These are phyloP conservation scores for Phocides pigmalion DNA, from an alignment of 1,140 invertebrate genomes.

Conservation along the genomic window DNA sequence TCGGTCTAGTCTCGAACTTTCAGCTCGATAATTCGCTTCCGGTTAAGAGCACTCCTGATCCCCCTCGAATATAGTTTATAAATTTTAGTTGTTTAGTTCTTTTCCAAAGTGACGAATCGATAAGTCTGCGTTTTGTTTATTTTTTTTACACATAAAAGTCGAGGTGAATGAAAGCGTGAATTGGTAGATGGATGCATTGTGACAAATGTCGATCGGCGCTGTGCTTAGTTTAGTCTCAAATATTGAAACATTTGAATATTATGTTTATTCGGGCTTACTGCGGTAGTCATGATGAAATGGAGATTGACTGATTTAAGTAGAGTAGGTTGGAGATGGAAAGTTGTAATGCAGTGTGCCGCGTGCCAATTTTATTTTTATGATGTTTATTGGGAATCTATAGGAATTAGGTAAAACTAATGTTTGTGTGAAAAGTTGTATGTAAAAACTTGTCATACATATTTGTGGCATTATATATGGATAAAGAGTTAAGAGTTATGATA, in stretches of 20 bases:
- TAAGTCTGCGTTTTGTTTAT: slow-evolving; percentile 80
- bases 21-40: slow-evolving; percentile 53
- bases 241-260: slow-evolving; percentile 65
- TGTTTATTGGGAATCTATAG: slow-evolving; percentile 24
- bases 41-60: slow-evolving; percentile 63
- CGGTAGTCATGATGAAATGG: slow-evolving; percentile 52
- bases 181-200: slow-evolving; percentile 60
- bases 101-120: slow-evolving; percentile 83
- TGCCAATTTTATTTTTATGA: slow-evolving; percentile 55
- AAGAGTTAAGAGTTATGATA: slow-evolving; percentile 35
- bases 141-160: slow-evolving; percentile 67
- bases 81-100: slow-evolving; percentile 79
- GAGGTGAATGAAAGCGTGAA: slow-evolving; percentile 51
- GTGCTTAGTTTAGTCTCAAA: slow-evolving; percentile 80
- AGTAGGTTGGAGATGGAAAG: slow-evolving; percentile 44
- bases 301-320: slow-evolving; percentile 68
- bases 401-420: slow-evolving; percentile 15
- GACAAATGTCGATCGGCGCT: slow-evolving; percentile 67
- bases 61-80: slow-evolving; percentile 80
- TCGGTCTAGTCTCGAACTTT: slow-evolving; percentile 58
- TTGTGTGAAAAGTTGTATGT: slow-evolving; percentile 25
- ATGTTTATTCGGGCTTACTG: slow-evolving; percentile 62
- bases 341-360: slow-evolving; percentile 55
- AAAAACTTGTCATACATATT: slow-evolving; percentile 5
- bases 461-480: slow-evolving; percentile 32